A percentile compares a stretch with the other conserved stretches of the same genome.
Conservation (phyloP, 2,113 vertebrate species). For the Trochalopteron elliotii region DNA sequence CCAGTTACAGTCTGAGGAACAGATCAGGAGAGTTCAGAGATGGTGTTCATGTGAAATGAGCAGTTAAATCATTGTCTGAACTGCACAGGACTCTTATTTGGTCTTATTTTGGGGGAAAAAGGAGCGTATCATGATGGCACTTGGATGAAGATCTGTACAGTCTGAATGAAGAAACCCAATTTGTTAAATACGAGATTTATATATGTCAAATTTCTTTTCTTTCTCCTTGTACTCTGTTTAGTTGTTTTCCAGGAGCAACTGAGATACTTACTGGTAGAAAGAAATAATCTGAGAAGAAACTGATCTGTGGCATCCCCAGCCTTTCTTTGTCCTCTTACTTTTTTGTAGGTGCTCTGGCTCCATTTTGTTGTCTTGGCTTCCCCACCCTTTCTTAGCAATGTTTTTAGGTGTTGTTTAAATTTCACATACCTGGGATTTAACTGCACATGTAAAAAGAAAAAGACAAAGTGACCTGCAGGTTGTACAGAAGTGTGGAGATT, state of each 20-base stretch:
- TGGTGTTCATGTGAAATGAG: not conserved
- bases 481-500: not conserved
- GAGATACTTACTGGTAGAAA: not conserved
- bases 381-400: not conserved
- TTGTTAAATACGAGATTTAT: not conserved
- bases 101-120: fast-evolving
- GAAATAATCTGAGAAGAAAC: not conserved
- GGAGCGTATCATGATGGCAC: not conserved
- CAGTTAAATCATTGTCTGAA: not conserved
- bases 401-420: not conserved
- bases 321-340: not conserved
- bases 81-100: not conserved
- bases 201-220: not conserved
- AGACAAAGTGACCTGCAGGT: not conserved
- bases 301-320: not conserved
- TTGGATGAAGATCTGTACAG: not conserved
- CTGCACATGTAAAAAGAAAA: not conserved
- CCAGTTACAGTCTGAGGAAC: not conserved
- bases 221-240: not conserved
- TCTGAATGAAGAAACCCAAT: not conserved
- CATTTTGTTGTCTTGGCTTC: not conserved
- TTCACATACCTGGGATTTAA: not conserved
- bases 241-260: not conserved
- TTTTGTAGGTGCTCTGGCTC: not conserved
- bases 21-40: not conserved